Percentiles rank a stretch among this genome's conserved stretches.
Evolutionary conservation across 2,797 vertebrate species (phyloP).

Genomic region (Podargus strigoides): DNA sequence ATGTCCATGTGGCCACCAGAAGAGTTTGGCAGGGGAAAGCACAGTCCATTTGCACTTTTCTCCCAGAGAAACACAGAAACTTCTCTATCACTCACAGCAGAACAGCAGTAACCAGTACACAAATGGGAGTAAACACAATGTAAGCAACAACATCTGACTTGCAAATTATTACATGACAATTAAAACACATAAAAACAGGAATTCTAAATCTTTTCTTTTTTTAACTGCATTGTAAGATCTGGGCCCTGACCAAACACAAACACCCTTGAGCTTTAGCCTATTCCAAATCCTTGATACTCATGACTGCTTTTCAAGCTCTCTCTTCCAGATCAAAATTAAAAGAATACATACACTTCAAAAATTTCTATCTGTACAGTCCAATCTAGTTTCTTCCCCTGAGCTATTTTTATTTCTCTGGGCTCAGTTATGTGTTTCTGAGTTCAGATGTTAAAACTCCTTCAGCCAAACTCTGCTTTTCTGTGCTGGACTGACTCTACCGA

Average conservation of each 20-base stretch:
- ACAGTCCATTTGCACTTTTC: conserved; percentile 36
- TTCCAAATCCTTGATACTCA: conserved; percentile 2
- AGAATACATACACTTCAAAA: not conserved
- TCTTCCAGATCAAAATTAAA: not conserved
- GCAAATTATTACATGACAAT: conserved; percentile 41
- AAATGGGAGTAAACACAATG: conserved; percentile 59
- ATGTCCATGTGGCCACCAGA: conserved; percentile 63
- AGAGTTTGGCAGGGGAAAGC: conserved; percentile 51
- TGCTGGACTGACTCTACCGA: not conserved
- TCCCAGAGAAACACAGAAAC: conserved; percentile 13
- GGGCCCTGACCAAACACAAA: not conserved
- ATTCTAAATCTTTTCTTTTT: conserved; percentile 39
- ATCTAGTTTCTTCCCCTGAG: not conserved
- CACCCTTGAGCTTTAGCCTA: not conserved
- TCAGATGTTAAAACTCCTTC: not conserved
- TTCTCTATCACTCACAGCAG: conserved; percentile 29
- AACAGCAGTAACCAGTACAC: conserved; percentile 62
- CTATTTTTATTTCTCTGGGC: not conserved
- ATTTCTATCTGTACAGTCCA: not conserved
- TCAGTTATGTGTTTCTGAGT: not conserved
- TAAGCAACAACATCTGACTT: conserved; percentile 43
- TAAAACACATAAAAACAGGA: conserved; percentile 47
- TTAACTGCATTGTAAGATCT: conserved; percentile 2
- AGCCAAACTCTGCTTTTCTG: not conserved
- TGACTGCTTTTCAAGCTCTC: not conserved